These are phyloP conservation scores for Eudasyphora cyanicolor DNA, from an alignment of 2,888 invertebrate genomes.

Conservation along the genomic window DNA sequence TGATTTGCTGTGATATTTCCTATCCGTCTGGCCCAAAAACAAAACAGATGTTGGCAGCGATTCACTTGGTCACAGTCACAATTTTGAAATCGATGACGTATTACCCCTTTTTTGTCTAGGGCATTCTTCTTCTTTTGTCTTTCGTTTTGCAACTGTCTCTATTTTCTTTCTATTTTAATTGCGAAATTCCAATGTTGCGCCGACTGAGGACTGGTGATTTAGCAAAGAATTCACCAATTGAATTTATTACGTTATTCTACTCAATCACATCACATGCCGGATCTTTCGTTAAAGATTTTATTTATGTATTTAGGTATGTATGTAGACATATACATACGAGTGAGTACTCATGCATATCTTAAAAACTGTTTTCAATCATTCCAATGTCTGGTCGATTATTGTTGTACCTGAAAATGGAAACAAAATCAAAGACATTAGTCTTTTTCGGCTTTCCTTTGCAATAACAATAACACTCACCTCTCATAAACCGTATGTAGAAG, in stretches of 20 bases:
- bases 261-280: not conserved
- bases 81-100: conserved; percentile 62
- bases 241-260: not conserved
- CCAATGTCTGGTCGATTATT: not conserved
- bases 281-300: too few species aligned
- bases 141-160: not conserved
- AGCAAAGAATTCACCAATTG: not conserved
- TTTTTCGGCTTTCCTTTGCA: not conserved
- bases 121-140: not conserved
- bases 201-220: not conserved
- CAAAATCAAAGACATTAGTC: not conserved
- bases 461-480: not conserved
- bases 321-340: too few species aligned
- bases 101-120: conserved; percentile 3
- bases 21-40: conserved; percentile 41
- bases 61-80: conserved; percentile 34
- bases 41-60: conserved; percentile 55
- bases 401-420: not conserved
- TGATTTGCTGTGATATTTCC: not conserved
- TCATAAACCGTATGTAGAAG: not conserved
- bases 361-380: conserved; percentile 21
- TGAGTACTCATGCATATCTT: too few species aligned
- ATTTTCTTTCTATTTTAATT: not conserved
- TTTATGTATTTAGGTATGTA: not conserved
- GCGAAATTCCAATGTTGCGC: not conserved